Evolutionary conservation across 1,140 invertebrate genomes (phyloP).

Genomic region (Zaprionus ghesquierei): DNA sequence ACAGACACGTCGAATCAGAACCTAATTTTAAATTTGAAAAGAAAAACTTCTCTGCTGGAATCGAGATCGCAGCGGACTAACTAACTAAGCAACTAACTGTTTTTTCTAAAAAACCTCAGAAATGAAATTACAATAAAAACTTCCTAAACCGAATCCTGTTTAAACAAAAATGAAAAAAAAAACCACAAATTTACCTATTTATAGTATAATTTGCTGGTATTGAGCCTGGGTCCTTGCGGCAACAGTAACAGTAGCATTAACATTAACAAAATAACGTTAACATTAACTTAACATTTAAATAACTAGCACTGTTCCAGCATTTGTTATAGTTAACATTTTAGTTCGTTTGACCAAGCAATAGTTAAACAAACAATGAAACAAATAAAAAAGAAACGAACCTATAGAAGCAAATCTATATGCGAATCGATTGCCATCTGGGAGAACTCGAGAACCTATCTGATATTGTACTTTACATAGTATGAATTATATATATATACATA

Average conservation of each 20-base stretch:
- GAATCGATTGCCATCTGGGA: background rate
- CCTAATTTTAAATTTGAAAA: background rate
- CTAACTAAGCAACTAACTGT: constrained; percentile 24
- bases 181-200: constrained; percentile 68
- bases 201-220: constrained; percentile 59
- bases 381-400: constrained; percentile 5
- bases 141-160: constrained; percentile 39
- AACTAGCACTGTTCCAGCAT: constrained; percentile 25
- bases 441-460: constrained; percentile 29
- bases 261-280: constrained; percentile 7
- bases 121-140: constrained; percentile 1
- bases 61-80: background rate
- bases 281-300: constrained; percentile 9
- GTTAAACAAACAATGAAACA: constrained; percentile 21
- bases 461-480: constrained; percentile 43
- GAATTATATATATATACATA: constrained; percentile 6
- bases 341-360: constrained; percentile 33
- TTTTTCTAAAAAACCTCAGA: constrained; percentile 13
- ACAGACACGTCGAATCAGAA: background rate
- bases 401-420: background rate
- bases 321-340: constrained; percentile 37
- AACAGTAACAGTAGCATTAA: constrained; percentile 20
- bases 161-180: constrained; percentile 42
- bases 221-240: constrained; percentile 33
- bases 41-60: background rate